Conservation (phyloP, 2,888 invertebrate species). For the Girardia tigrina region DNA sequence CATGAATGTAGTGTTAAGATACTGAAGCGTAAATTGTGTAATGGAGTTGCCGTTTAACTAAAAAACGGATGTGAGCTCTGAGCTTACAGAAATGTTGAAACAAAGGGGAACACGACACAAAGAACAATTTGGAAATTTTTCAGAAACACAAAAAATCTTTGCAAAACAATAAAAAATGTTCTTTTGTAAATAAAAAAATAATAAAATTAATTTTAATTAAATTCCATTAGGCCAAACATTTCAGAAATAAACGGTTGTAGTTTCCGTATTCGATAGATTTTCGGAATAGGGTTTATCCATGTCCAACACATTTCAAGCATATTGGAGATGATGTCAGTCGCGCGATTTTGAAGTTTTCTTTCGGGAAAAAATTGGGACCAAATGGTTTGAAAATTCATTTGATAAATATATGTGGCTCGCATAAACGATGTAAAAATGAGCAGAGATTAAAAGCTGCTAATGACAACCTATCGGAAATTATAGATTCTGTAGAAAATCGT, state of each 20-base stretch:
- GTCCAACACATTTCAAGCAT: conserved; percentile 87
- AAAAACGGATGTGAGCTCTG: no score
- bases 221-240: no score
- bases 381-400: conserved; percentile 78
- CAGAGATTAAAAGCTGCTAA: conserved; percentile 70
- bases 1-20: no score
- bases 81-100: no score
- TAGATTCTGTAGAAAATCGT: conserved; percentile 86
- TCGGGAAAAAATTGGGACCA: conserved; percentile 65
- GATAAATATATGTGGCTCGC: conserved; percentile 79
- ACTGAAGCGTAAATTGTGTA: no score
- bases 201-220: no score
- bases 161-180: no score
- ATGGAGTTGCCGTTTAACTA: no score
- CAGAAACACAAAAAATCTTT: no score
- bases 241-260: conserved; percentile 70
- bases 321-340: conserved; percentile 79
- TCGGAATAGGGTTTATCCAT: conserved; percentile 77
- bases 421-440: conserved; percentile 60
- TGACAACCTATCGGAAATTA: conserved; percentile 65
- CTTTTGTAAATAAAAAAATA: no score
- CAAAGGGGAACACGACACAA: no score
- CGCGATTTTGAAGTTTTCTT: conserved; percentile 71
- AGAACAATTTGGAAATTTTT: no score
- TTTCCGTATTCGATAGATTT: conserved; percentile 96